Percentiles rank a stretch among this genome's conserved stretches.
Conservation (phyloP, 2,797 vertebrate genomes). For the Protonibea diacanthus region DNA sequence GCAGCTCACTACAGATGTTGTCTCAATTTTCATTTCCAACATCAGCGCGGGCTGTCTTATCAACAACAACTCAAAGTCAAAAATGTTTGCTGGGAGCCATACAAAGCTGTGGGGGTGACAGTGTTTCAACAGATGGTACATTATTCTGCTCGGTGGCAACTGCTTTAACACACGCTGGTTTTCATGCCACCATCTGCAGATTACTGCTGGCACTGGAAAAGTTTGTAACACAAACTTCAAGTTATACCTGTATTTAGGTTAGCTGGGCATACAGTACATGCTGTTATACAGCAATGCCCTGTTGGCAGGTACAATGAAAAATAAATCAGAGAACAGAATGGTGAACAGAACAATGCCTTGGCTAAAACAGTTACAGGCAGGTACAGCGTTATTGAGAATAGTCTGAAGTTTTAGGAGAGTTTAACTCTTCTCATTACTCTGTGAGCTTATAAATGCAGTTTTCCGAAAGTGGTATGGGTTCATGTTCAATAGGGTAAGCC, state of each 20-base stretch:
- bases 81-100: conserved; percentile 58
- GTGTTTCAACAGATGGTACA: conserved; percentile 74
- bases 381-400: neutral
- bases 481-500: neutral
- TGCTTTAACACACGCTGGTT: conserved; percentile 60
- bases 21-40: conserved; percentile 30
- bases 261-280: conserved; percentile 16
- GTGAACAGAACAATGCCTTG: neutral
- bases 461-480: too few species aligned
- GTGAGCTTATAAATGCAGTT: too few species aligned
- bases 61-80: conserved; percentile 61
- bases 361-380: neutral
- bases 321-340: conserved; percentile 20
- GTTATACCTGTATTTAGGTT: conserved; percentile 39
- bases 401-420: neutral
- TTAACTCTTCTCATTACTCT: neutral
- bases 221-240: conserved; percentile 55
- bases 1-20: conserved; percentile 26
- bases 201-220: conserved; percentile 47
- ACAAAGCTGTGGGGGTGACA: conserved; percentile 59
- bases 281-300: neutral
- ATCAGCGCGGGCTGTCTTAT: conserved; percentile 9
- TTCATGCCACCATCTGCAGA: conserved; percentile 64
- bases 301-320: conserved; percentile 25
- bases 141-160: conserved; percentile 59